A percentile compares a stretch with the other conserved stretches of the same genome.
phyloP scores from a whole-genome alignment of 2,113 vertebrate genomes.

The Erythrocercus mccallii region DNA sequence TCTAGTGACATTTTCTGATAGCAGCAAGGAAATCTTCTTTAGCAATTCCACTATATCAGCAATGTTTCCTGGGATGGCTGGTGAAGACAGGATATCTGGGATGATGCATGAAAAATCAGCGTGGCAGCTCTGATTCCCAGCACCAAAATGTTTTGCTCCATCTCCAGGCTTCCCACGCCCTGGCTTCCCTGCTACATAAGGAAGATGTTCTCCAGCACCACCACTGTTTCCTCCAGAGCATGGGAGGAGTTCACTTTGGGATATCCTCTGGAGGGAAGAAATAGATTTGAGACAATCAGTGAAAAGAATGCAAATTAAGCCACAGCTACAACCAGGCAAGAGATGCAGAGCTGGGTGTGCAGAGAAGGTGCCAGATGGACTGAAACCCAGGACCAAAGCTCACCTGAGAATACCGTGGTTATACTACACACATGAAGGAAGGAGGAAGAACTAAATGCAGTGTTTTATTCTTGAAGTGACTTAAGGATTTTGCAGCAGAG shows the following conservation, averaged over 20 bases:
- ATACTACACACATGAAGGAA: neutral
- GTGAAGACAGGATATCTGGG: constrained; percentile 55
- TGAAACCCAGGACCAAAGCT: neutral
- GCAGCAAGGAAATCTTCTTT: constrained; percentile 56
- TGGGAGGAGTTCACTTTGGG: neutral
- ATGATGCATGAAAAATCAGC: constrained; percentile 65
- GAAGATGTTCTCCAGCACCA: neutral
- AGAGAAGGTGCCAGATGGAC: neutral
- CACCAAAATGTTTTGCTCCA: neutral
- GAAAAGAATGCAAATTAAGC: neutral
- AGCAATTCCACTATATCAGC: constrained; percentile 69
- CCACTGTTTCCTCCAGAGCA: neutral
- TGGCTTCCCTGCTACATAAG: neutral
- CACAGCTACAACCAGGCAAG: neutral
- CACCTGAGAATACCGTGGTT: neutral
- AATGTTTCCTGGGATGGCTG: constrained; percentile 69
- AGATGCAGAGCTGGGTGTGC: neutral
- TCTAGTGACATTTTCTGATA: constrained; percentile 50
- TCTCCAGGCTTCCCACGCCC: neutral
- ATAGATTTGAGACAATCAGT: neutral
- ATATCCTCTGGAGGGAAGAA: constrained; percentile 16
- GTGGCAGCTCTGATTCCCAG: constrained; percentile 21
- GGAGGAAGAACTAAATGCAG: neutral
- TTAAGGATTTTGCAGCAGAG: neutral
- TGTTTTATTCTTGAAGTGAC: neutral